Conservation (phyloP, 2,797 vertebrate genomes). For the Tamandua tetradactyla region DNA sequence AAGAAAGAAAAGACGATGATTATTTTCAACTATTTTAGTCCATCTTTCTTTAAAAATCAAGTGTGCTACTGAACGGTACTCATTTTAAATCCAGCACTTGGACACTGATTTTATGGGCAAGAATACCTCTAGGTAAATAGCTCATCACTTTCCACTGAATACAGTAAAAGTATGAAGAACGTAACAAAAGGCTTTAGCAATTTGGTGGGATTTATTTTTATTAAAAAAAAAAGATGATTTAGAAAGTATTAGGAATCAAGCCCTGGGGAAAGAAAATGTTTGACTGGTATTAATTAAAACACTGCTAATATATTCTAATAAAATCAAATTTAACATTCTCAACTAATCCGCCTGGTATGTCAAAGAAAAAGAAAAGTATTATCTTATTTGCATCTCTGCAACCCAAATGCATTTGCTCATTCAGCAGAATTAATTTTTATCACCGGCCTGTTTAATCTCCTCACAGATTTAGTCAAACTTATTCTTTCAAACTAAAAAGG, state of each 20-base stretch:
- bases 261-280: conserved; percentile 72
- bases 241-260: conserved; percentile 59
- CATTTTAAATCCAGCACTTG: conserved; percentile 63
- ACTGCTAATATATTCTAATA: conserved; percentile 69
- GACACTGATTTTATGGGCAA: conserved; percentile 47
- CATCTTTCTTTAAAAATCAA: background rate
- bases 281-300: conserved; percentile 76
- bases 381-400: conserved; percentile 62
- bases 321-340: conserved; percentile 71
- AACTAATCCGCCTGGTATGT: conserved; percentile 73
- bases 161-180: conserved; percentile 65
- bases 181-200: conserved; percentile 71
- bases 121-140: conserved; percentile 44
- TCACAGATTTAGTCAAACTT: conserved; percentile 78
- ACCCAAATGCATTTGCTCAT: conserved; percentile 58
- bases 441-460: conserved; percentile 81
- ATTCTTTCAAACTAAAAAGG: conserved; percentile 81
- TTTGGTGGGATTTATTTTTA: background rate
- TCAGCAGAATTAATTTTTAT: conserved; percentile 78
- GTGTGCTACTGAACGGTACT: background rate
- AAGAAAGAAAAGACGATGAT: background rate
- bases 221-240: conserved; percentile 58
- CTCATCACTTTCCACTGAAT: conserved; percentile 49
- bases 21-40: conserved; percentile 55
- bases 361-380: conserved; percentile 69